phyloP scores from a whole-genome alignment of 2,888 invertebrate genomes.

The Melinopterus prodromus region DNA sequence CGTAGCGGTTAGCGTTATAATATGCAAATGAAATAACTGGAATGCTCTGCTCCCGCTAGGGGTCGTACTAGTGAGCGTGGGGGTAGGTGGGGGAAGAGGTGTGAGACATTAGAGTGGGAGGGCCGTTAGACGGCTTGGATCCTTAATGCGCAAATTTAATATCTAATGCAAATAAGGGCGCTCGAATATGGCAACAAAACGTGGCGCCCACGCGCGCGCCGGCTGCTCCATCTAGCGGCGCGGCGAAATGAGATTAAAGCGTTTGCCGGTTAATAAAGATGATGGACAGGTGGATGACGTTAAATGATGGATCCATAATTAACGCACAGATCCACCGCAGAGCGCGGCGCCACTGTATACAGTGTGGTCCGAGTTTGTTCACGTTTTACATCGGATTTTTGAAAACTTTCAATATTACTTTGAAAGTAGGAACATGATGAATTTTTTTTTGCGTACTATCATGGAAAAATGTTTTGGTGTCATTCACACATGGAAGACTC shows the following conservation, averaged over 20 bases:
- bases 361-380: neutral
- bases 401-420: too few species aligned
- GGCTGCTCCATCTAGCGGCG: neutral
- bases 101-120: constrained; percentile 5
- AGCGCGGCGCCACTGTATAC: neutral
- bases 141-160: constrained; percentile 25
- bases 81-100: neutral
- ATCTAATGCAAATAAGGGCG: constrained; percentile 23
- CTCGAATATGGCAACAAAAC: constrained; percentile 11
- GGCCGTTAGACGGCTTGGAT: constrained; percentile 9
- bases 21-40: neutral
- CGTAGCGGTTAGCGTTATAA: neutral
- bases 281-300: constrained; percentile 19
- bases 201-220: constrained; percentile 12
- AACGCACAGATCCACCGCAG: neutral
- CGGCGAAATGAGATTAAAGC: constrained; percentile 18
- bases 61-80: neutral
- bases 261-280: constrained; percentile 26
- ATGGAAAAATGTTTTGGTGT: too few species aligned
- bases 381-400: too few species aligned
- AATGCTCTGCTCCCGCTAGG: neutral
- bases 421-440: too few species aligned
- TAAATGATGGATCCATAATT: constrained; percentile 26
- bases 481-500: too few species aligned
- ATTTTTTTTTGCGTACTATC: too few species aligned